Percentiles rank a stretch among this genome's conserved stretches.
Conservation (phyloP, 2,888 invertebrate species). For the Chrysolina americana region DNA sequence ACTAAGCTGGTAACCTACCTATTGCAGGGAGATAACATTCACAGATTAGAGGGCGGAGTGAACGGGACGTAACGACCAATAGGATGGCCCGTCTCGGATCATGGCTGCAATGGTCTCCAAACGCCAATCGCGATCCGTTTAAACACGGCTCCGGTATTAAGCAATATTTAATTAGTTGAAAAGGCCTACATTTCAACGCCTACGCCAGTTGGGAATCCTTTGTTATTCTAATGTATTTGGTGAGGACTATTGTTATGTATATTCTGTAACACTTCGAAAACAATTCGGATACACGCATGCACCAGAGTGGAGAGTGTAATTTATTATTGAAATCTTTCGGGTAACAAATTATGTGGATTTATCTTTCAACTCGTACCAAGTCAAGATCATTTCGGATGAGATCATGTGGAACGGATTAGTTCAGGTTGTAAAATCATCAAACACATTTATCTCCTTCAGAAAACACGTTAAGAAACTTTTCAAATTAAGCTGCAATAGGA, state of each 20-base stretch:
- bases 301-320: constrained; percentile 12
- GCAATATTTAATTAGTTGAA: constrained; percentile 56
- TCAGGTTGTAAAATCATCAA: background rate
- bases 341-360: constrained; percentile 27
- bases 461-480: background rate
- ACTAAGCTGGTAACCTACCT: constrained; percentile 31
- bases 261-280: constrained; percentile 41
- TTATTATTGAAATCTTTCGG: constrained; percentile 16
- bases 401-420: constrained; percentile 18
- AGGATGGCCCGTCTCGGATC: constrained; percentile 49
- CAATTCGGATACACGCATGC: constrained; percentile 13
- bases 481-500: background rate
- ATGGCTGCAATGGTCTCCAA: constrained; percentile 59
- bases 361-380: background rate
- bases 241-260: constrained; percentile 44
- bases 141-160: constrained; percentile 49
- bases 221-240: constrained; percentile 48
- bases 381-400: background rate
- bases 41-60: constrained; percentile 49
- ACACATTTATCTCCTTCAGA: background rate
- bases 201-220: constrained; percentile 39
- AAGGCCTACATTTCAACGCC: constrained; percentile 43
- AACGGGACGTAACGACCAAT: constrained; percentile 55
- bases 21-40: constrained; percentile 48
- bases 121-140: constrained; percentile 54